phyloP scores from a whole-genome alignment of 2,888 invertebrate genomes.

The Caenorhabditis sp. region DNA sequence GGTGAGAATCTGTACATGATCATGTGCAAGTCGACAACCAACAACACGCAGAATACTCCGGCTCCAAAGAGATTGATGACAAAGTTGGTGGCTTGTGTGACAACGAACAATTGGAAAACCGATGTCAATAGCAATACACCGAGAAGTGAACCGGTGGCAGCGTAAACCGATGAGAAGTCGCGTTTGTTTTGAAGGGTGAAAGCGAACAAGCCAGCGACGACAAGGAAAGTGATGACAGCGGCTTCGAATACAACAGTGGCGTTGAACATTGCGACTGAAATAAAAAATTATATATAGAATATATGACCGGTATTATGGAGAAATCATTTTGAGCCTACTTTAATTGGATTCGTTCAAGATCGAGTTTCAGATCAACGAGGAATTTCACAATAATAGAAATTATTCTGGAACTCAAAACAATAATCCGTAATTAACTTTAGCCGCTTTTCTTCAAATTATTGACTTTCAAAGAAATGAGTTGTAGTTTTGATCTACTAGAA shows the following conservation, averaged over 20 bases:
- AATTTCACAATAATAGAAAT: too few species aligned
- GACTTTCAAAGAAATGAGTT: too few species aligned
- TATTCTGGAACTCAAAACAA: too few species aligned
- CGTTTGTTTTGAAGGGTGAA: conserved; percentile 86
- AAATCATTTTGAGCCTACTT: too few species aligned
- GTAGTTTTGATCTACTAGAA: too few species aligned
- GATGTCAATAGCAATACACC: conserved; percentile 79
- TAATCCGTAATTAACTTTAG: too few species aligned
- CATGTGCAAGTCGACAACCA: conserved; percentile 85
- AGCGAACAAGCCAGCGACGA: conserved; percentile 78
- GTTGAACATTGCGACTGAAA: conserved; percentile 80
- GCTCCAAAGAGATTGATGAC: conserved; percentile 80
- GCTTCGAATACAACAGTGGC: conserved; percentile 82
- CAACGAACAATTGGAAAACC: conserved; percentile 79
- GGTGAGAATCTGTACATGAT: conserved; percentile 73
- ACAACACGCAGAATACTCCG: conserved; percentile 81
- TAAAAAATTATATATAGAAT: not conserved
- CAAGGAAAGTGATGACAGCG: conserved; percentile 77
- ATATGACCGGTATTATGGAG: too few species aligned
- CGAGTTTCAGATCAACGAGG: too few species aligned
- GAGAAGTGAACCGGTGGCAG: conserved; percentile 72
- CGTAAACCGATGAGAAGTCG: conserved; percentile 82
- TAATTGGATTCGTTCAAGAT: too few species aligned
- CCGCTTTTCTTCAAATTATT: too few species aligned
- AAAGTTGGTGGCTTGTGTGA: conserved; percentile 80